A percentile compares a stretch with the other conserved stretches of the same genome.
phyloP scores from a whole-genome alignment of 2,113 vertebrate genomes.

The Noturus placidus region DNA sequence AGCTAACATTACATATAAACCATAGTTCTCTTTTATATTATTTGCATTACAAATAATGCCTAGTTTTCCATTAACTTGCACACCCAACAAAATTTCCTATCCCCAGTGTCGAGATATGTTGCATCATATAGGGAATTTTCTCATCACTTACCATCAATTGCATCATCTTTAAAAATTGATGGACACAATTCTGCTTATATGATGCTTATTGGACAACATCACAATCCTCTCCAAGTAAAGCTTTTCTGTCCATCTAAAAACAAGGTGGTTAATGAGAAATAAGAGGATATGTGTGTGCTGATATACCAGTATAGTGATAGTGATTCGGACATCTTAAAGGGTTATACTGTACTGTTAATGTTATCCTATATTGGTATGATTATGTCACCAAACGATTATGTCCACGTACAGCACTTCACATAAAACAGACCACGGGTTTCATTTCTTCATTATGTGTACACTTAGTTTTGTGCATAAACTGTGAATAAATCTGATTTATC shows the following conservation, averaged over 20 bases:
- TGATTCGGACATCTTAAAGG: background rate
- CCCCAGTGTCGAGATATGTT: background rate
- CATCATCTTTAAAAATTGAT: background rate
- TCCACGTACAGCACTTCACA: background rate
- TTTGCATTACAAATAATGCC: background rate
- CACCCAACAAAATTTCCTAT: slow-evolving; percentile 1
- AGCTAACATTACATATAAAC: background rate
- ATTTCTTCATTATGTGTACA: background rate
- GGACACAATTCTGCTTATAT: slow-evolving; percentile 1
- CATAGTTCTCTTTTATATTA: background rate
- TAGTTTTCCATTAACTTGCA: background rate
- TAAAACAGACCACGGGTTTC: background rate
- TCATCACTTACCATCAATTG: background rate
- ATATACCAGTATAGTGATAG: background rate
- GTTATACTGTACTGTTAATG: background rate
- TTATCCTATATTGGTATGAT: background rate
- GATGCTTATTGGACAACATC: background rate
- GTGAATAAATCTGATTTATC: background rate
- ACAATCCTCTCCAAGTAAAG: background rate
- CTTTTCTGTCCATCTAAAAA: background rate
- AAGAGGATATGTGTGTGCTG: background rate
- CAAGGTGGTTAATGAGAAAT: background rate
- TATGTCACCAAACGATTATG: background rate
- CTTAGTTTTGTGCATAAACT: background rate
- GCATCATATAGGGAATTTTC: background rate